These are phyloP conservation scores for Pempheris klunzingeri DNA, from an alignment of 2,797 vertebrate genomes.

Conservation along the genomic window DNA sequence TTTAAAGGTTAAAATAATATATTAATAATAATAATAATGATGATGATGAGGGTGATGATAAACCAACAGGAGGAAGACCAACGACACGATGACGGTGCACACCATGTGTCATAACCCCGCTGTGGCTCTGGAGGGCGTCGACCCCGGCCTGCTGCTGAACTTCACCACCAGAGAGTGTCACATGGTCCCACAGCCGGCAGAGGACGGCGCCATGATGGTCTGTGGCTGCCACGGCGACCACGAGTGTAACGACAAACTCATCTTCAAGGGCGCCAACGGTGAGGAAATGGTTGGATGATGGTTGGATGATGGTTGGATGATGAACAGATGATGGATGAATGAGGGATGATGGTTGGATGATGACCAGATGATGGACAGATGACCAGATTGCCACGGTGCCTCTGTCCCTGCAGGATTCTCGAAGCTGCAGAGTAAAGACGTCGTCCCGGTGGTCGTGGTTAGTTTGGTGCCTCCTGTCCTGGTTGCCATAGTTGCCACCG, in stretches of 20 bases:
- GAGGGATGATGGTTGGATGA: not conserved
- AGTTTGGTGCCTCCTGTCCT: constrained; percentile 90
- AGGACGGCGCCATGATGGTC: constrained; percentile 83
- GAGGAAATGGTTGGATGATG: constrained; percentile 27
- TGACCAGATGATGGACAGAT: not conserved
- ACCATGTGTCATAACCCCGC: constrained; percentile 90
- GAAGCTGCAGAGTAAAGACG: constrained; percentile 90
- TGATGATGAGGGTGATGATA: no score
- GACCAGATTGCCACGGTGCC: not conserved
- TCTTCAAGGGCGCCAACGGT: constrained; percentile 90
- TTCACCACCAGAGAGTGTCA: constrained; percentile 88
- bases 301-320: not conserved
- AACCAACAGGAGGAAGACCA: constrained; percentile 86
- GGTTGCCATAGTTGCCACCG: constrained; percentile 85
- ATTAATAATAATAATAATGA: no score
- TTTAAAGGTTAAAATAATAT: no score
- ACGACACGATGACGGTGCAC: constrained; percentile 87
- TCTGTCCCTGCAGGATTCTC: constrained; percentile 83
- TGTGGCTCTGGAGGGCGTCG: constrained; percentile 86
- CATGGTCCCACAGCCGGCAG: constrained; percentile 85
- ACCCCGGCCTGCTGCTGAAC: constrained; percentile 81
- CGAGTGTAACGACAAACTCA: constrained; percentile 91
- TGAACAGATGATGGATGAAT: not conserved
- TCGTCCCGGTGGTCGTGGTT: constrained; percentile 90
- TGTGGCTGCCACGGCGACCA: constrained; percentile 89